Conservation (phyloP, 2,888 invertebrate genomes). For the Pherbina coryleti region DNA sequence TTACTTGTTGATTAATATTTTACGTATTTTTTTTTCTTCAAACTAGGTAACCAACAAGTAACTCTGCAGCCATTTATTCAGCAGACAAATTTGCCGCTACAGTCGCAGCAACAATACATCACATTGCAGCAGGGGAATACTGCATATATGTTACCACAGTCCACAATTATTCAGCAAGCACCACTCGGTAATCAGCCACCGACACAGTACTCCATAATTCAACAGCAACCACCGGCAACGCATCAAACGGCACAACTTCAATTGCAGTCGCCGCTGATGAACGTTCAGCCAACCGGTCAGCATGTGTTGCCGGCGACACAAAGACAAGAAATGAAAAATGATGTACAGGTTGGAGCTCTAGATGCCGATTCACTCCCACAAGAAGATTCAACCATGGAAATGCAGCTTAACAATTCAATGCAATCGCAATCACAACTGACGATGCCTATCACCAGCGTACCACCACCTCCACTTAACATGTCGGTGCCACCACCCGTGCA, state of each 20-base stretch:
- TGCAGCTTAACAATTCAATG: not conserved
- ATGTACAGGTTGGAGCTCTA: not conserved
- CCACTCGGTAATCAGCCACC: constrained; percentile 39
- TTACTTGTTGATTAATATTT: not conserved
- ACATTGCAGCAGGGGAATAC: constrained; percentile 53
- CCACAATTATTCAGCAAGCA: constrained; percentile 52
- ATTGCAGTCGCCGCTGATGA: constrained; percentile 45
- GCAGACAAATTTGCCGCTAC: constrained; percentile 47
- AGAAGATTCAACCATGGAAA: not conserved
- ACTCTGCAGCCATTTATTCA: constrained; percentile 43
- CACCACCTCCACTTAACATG: constrained; percentile 47
- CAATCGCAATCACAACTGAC: constrained; percentile 34
- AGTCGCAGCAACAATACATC: constrained; percentile 52
- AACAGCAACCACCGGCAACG: constrained; percentile 46
- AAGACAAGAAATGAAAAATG: not conserved
- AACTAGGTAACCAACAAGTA: constrained; percentile 40
- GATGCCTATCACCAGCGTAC: constrained; percentile 11
- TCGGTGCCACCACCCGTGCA: constrained; percentile 46
- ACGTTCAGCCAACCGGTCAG: constrained; percentile 17
- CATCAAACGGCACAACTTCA: constrained; percentile 41
- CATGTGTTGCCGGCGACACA: not conserved
- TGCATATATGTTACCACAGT: constrained; percentile 55
- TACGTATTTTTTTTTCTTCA: constrained; percentile 3
- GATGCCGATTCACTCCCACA: not conserved
- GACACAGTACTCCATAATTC: constrained; percentile 47